phyloP scores from a whole-genome alignment of 2,797 vertebrate species.

The Coluber constrictor region DNA sequence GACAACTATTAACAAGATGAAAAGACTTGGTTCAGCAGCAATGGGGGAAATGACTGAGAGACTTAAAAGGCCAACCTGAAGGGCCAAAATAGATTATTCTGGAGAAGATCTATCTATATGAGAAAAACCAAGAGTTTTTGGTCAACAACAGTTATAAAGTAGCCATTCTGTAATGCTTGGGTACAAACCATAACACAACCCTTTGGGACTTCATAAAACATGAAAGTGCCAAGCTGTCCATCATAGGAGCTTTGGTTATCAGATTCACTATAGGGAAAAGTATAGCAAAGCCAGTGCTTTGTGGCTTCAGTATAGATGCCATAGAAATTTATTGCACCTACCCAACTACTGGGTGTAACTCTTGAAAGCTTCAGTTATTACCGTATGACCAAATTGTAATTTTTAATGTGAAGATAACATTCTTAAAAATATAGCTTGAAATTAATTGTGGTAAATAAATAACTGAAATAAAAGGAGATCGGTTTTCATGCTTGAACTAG shows the following conservation, averaged over 20 bases:
- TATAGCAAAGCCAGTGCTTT: not conserved
- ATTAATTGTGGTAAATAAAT: not conserved
- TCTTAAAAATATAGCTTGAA: not conserved
- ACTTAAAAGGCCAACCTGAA: not conserved
- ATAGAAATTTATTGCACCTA: not conserved
- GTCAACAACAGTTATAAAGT: not conserved
- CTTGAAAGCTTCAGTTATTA: not conserved
- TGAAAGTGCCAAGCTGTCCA: not conserved
- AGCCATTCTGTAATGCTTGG: too few relatives aligned
- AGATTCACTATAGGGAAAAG: not conserved
- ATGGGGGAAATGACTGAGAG: not conserved
- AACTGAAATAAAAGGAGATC: not conserved
- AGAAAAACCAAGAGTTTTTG: not conserved
- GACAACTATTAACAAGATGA: not conserved
- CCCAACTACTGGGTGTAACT: not conserved
- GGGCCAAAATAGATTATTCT: not conserved
- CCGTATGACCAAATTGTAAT: not conserved
- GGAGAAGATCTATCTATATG: not conserved
- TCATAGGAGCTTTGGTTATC: not conserved
- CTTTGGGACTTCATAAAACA: not conserved
- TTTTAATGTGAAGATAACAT: not conserved
- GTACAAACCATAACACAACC: not conserved
- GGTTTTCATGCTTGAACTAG: not conserved
- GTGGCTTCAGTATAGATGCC: not conserved
- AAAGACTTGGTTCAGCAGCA: not conserved